These are phyloP conservation scores for Metaphire vulgaris DNA, from an alignment of 1,140 invertebrate species.

Conservation along the genomic window DNA sequence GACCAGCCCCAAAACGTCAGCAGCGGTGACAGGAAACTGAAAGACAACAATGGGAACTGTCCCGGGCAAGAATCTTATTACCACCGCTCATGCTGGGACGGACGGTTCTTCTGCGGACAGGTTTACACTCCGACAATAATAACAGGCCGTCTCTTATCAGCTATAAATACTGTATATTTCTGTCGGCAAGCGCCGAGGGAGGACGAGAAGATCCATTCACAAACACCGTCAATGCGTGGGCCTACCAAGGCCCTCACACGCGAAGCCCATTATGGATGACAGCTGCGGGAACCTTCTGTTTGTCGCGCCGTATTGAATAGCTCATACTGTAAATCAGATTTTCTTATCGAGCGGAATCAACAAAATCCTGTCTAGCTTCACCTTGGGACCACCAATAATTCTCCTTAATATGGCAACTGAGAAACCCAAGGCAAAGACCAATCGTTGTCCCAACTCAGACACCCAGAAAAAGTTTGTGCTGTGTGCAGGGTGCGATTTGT, in stretches of 20 bases:
- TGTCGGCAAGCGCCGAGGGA: no score
- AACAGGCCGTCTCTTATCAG: no score
- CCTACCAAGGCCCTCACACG: neutral
- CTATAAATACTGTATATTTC: no score
- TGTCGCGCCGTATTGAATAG: neutral
- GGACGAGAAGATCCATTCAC: no score
- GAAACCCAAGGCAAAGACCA: no score
- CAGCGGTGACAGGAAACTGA: neutral
- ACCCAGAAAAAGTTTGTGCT: no score
- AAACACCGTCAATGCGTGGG: neutral
- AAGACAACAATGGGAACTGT: neutral
- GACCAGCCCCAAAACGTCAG: neutral
- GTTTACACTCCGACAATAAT: neutral
- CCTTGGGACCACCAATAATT: neutral
- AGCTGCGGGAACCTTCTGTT: neutral
- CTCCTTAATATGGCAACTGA: no score
- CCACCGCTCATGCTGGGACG: neutral
- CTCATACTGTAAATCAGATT: neutral
- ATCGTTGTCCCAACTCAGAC: no score
- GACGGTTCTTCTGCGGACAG: neutral
- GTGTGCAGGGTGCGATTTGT: no score
- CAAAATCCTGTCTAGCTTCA: no score
- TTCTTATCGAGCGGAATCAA: neutral
- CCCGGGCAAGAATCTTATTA: neutral
- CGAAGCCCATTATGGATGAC: neutral